phyloP scores from a whole-genome alignment of 2,113 vertebrate genomes.

The Tautogolabrus adspersus region DNA sequence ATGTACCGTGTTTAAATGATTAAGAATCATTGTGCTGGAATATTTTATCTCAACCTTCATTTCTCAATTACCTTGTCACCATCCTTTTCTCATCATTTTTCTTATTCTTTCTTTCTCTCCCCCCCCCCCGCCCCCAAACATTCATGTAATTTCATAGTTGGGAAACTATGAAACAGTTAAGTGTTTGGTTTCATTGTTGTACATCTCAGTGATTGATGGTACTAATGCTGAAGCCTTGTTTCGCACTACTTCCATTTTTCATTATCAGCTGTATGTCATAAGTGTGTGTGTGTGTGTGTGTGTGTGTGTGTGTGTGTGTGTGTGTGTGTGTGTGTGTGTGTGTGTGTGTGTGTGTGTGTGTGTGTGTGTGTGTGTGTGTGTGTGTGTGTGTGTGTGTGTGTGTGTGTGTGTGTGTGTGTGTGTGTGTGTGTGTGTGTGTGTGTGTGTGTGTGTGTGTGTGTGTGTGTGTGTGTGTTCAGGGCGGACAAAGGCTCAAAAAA shows the following conservation, averaged over 20 bases:
- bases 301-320: constrained; percentile 60
- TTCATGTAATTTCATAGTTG: constrained; percentile 66
- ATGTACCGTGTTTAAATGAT: constrained; percentile 3
- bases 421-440: constrained; percentile 64
- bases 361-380: constrained; percentile 73
- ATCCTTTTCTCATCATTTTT: constrained; percentile 12
- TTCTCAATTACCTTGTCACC: constrained; percentile 15
- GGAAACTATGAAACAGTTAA: constrained; percentile 69
- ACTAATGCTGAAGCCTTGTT: constrained; percentile 82
- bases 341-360: constrained; percentile 67
- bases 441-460: constrained; percentile 62
- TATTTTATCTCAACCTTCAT: constrained; percentile 10
- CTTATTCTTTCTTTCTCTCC: neutral
- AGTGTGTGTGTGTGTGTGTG: constrained; percentile 76
- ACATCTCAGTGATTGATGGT: constrained; percentile 86
- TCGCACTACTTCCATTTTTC: constrained; percentile 83
- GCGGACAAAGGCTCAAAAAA: constrained; percentile 50
- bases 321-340: constrained; percentile 68
- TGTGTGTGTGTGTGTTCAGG: constrained; percentile 57
- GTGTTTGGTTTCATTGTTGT: constrained; percentile 77
- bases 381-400: constrained; percentile 67
- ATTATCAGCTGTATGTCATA: constrained; percentile 84
- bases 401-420: constrained; percentile 62
- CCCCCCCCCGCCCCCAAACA: constrained; percentile 1
- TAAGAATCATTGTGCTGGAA: constrained; percentile 15